Evolutionary conservation across 2,797 vertebrate genomes (phyloP), one percentile per base, ranked within the genome.

Genomic region (Scarus forsteni): DNA sequence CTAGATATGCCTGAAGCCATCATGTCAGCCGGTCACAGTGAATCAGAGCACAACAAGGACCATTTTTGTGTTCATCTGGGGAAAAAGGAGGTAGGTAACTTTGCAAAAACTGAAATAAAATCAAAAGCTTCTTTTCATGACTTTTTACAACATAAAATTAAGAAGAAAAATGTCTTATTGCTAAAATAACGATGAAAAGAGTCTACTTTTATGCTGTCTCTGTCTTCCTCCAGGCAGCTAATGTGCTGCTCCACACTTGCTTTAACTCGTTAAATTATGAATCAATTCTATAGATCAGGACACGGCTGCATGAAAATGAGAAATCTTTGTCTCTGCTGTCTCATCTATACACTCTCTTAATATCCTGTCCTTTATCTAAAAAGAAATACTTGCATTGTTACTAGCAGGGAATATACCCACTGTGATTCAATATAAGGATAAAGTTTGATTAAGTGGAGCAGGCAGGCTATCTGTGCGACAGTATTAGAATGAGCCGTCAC

Each of bases 1-100:
- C 62, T 15, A 65, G 78, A 89, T 89, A 91, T 19, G 79, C 80
- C 84, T 86, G 67, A 79, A 89, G 88, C 73, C 83, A 84, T 71
- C 81, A 75, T 86, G 83, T 84, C 80, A 82, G 79, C 85, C 83
- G 61, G 77, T 87, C 81, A 52, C 48, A 55, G 72, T 35, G 27
- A 77, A 80, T 87, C 79, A 73, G 63, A 80, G 60, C 58, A 73
- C 62, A 68, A 43, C 75, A n/a, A 12, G 58, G 62, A 64, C 34
- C 53, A 34, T 10, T 27, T 57, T 53, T 16, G 16, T 1, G 27
- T 75, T 27, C 38, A 80, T 78, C 58, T 64, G 27, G n/a, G 18
- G 12, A 35, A 38, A 56, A 40, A 66, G 68, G 44, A 39, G 48
- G 27, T 18, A 45, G 27, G 19, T 65, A 43, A n/a, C 63, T 65